These are phyloP conservation scores for Napeogenes inachia DNA, from an alignment of 2,888 invertebrate genomes.

Conservation along the genomic window DNA sequence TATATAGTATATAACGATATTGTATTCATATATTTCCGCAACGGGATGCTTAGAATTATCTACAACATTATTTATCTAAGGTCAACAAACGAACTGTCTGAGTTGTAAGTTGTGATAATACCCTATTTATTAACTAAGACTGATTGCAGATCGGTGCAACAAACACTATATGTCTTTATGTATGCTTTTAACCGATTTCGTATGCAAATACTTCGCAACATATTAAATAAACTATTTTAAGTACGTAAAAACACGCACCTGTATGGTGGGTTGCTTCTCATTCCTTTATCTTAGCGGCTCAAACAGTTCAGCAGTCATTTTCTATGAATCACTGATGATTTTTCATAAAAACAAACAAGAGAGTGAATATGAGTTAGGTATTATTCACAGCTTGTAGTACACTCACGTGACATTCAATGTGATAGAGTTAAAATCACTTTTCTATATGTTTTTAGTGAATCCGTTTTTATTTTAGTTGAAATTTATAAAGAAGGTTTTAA, in stretches of 20 bases:
- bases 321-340: slow-evolving; percentile 22
- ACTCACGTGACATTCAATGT: slow-evolving; percentile 48
- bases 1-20: slow-evolving; percentile 11
- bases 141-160: slow-evolving; percentile 25
- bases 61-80: slow-evolving; percentile 51
- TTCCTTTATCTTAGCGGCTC: too few species aligned
- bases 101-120: slow-evolving; percentile 45
- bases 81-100: slow-evolving; percentile 52
- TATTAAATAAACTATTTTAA: neutral
- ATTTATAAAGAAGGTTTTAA: too few species aligned
- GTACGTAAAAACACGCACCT: neutral
- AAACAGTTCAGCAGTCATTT: slow-evolving; percentile 15
- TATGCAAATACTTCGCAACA: slow-evolving; percentile 10
- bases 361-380: slow-evolving; percentile 30
- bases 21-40: slow-evolving; percentile 36
- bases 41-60: slow-evolving; percentile 39
- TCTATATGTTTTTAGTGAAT: too few species aligned
- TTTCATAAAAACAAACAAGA: slow-evolving; percentile 18
- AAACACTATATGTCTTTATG: slow-evolving; percentile 17
- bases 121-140: slow-evolving; percentile 45
- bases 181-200: slow-evolving; percentile 26
- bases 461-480: too few species aligned
- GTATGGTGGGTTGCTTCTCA: too few species aligned
- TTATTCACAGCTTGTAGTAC: slow-evolving; percentile 48
- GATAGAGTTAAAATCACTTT: too few species aligned